phyloP scores from a whole-genome alignment of 92 coral and sea anemone genomes.

The Montipora capitata region DNA sequence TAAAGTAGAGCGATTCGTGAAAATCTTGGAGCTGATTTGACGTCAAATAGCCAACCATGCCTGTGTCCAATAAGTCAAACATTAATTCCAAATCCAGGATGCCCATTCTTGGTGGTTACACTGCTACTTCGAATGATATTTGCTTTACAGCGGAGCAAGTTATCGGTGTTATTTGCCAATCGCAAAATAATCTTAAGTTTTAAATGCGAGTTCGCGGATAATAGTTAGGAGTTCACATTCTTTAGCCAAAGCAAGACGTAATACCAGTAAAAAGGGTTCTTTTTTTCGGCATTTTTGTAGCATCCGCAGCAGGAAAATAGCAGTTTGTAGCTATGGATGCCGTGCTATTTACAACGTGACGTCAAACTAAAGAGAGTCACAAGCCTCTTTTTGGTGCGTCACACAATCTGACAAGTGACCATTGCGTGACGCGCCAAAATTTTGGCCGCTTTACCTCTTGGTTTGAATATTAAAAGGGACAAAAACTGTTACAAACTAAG shows the following conservation, averaged over 20 bases:
- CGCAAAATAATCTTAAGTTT: background rate
- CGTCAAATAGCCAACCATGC: conserved; percentile 83
- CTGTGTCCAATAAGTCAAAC: conserved; percentile 95
- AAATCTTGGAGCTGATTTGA: conserved; percentile 89
- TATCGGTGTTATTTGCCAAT: too few relatives aligned
- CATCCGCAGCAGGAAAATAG: conserved; percentile 24
- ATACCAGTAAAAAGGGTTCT: background rate
- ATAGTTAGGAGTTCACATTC: background rate
- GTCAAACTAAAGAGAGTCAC: conserved; percentile 24
- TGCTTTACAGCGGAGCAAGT: too few relatives aligned
- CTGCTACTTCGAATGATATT: too few relatives aligned
- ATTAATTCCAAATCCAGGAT: conserved; percentile 93
- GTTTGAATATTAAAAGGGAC: too few relatives aligned
- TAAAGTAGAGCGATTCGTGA: conserved; percentile 83
- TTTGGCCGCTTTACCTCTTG: too few relatives aligned
- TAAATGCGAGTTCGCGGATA: background rate
- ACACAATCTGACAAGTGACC: too few relatives aligned
- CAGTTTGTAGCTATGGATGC: conserved; percentile 64
- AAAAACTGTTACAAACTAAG: too few relatives aligned
- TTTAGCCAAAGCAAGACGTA: background rate
- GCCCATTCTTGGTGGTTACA: conserved; percentile 81
- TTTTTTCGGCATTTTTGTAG: background rate
- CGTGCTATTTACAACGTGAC: conserved; percentile 54
- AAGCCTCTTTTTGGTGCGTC: too few relatives aligned
- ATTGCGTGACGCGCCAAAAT: too few relatives aligned